phyloP scores from a whole-genome alignment of 2,113 vertebrate genomes.

The Microcebus murinus region DNA sequence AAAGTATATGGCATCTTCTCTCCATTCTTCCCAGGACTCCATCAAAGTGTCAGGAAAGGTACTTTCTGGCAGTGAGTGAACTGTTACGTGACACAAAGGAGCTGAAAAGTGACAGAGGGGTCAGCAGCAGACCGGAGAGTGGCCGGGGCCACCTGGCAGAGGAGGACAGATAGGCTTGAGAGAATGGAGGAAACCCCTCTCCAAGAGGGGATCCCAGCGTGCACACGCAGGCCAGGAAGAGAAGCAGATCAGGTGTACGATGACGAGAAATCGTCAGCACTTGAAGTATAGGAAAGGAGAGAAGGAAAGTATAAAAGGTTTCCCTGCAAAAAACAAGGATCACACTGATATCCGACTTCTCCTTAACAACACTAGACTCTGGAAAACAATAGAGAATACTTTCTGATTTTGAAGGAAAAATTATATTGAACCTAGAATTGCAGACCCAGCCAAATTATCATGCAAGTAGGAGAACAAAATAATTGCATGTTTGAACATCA shows the following conservation, averaged over 20 bases:
- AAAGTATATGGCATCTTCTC: not conserved
- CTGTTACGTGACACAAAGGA: accelerated
- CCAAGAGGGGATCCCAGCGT: not conserved
- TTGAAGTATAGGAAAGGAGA: not conserved
- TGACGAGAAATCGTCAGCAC: not conserved
- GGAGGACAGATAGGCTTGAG: no score
- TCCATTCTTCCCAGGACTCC: not conserved
- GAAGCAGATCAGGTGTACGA: not conserved
- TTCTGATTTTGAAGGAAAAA: not conserved
- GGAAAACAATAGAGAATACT: not conserved
- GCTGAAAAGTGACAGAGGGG: not conserved
- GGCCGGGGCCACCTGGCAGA: accelerated
- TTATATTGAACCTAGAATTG: not conserved
- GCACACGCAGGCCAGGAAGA: not conserved
- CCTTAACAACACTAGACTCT: not conserved
- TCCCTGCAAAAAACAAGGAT: not conserved
- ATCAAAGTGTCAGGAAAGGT: not conserved
- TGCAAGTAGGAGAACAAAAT: not conserved
- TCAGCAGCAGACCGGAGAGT: not conserved
- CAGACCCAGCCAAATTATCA: not conserved
- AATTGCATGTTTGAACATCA: not conserved
- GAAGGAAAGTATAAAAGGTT: no score
- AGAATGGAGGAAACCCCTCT: not conserved
- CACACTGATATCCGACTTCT: not conserved
- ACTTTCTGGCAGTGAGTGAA: no score